Evolutionary conservation across 1,140 invertebrate species (phyloP).

Genomic region (Polypedilum pembai): DNA sequence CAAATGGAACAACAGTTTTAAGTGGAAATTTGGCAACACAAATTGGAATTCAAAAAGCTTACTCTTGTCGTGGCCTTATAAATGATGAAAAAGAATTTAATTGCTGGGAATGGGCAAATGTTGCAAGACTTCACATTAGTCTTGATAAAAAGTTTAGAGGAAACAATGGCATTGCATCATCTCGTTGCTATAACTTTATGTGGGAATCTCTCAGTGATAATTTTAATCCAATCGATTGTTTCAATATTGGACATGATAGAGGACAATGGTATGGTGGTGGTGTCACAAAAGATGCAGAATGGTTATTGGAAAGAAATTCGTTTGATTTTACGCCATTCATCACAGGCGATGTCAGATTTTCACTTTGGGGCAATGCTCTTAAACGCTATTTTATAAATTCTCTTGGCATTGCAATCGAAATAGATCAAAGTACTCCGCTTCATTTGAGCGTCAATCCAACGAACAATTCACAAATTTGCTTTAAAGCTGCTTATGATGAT

Average conservation of each 20-base stretch:
- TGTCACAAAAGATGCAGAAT: constrained; percentile 63
- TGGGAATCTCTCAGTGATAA: constrained; percentile 64
- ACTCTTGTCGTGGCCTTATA: constrained; percentile 60
- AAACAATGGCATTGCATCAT: constrained; percentile 45
- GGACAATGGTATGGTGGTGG: constrained; percentile 78
- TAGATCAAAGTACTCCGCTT: constrained; percentile 68
- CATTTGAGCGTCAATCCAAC: constrained; percentile 64
- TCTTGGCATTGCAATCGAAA: constrained; percentile 68
- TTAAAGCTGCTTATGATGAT: constrained; percentile 64
- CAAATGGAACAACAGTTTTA: constrained; percentile 61
- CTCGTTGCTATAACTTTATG: constrained; percentile 71
- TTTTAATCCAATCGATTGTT: constrained; percentile 71
- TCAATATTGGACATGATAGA: constrained; percentile 58
- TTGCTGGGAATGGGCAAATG: constrained; percentile 74
- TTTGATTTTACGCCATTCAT: constrained; percentile 71
- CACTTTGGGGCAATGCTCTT: constrained; percentile 72
- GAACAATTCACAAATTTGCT: constrained; percentile 59
- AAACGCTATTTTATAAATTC: constrained; percentile 78
- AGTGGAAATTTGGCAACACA: constrained; percentile 57
- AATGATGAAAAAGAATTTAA: constrained; percentile 50
- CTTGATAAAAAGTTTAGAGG: constrained; percentile 47
- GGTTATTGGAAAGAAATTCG: constrained; percentile 66
- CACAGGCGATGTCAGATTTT: constrained; percentile 66
- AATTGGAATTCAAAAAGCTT: constrained; percentile 53
- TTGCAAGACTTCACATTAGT: constrained; percentile 63